Base-by-base conservation (phyloP, 2,797 vertebrate species). In the Philypnodon macrostomus region DNA sequence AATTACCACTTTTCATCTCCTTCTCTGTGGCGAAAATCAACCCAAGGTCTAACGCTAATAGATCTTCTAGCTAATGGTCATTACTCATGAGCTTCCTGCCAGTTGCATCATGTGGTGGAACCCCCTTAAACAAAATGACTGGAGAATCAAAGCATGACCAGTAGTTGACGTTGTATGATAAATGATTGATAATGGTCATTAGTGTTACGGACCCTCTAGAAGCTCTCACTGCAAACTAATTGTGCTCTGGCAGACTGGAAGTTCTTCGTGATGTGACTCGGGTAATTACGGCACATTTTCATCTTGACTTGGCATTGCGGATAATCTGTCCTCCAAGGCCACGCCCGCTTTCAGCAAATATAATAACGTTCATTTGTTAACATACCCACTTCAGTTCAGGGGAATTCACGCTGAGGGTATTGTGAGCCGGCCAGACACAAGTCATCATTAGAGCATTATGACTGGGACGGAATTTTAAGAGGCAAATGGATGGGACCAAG, bases 331-430 rank as follows among this genome's bases (percentile, higher is more conserved):
- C 80, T 77, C 57, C 51, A 60, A 73, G 78, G 61, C 63, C 67
- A 40, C 32, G 35, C 16, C 45, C 44, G 14, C 60, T 65, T 66
- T 63, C 59, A 30, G 33, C 27, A 15, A 39, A 50, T 71, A n/a
- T 75, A 78, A 80, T 79, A 83, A 80, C 73, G 64, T 68, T 73
- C 62, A 79, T 81, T 70, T 79, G 71, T 84, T 80, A 76, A 73
- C 65, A 53, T 58, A n/a, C 63, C 67, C 53, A 19, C 42, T 54
- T 71, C 62, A 61, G 44, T 32, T 16, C 36, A 37, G 47, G 16
- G 60, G 15, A 64, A 58, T 72, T 52, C 52, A 39, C 67, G 66
- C 51, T 17, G 44, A 1, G 40, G 66, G 57, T 63, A 56, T 79
- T 56, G 52, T 48, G 33, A 58, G 40, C 40, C 41, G 42, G 31